phyloP scores from a whole-genome alignment of 2,888 invertebrate genomes.

The Papilio protenor region DNA sequence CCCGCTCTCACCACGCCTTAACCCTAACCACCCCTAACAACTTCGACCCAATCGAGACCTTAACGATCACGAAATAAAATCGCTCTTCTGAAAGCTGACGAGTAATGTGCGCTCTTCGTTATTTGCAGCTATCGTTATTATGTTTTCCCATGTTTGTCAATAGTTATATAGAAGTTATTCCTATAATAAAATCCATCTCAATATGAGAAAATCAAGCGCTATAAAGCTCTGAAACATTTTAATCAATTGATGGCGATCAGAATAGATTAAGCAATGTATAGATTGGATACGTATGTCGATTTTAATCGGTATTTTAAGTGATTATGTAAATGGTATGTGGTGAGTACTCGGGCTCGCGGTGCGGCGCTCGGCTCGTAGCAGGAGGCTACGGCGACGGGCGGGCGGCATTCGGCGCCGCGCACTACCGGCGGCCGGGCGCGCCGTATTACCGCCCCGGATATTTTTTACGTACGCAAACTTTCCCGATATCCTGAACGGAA shows the following conservation, averaged over 20 bases:
- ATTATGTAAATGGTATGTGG: conserved; percentile 63
- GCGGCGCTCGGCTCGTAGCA: conserved; percentile 51
- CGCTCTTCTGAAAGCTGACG: conserved; percentile 59
- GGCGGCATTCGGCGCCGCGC: conserved; percentile 83
- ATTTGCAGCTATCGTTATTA: conserved; percentile 55
- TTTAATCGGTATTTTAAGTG: conserved; percentile 58
- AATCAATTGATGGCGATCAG: not conserved
- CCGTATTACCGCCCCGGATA: conserved; percentile 72
- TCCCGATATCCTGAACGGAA: conserved; percentile 81
- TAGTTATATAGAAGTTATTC: conserved; percentile 38
- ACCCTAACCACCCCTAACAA: conserved; percentile 81
- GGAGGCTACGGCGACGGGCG: conserved; percentile 64
- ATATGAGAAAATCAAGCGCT: not conserved
- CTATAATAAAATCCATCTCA: conserved; percentile 16
- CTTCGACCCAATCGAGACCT: conserved; percentile 75
- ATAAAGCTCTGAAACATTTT: not conserved
- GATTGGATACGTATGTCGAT: conserved; percentile 20
- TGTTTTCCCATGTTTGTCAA: conserved; percentile 59
- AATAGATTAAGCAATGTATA: not conserved
- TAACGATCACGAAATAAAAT: conserved; percentile 73
- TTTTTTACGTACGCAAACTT: conserved; percentile 77
- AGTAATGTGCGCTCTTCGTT: conserved; percentile 52
- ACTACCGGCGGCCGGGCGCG: conserved; percentile 82
- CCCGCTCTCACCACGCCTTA: conserved; percentile 67
- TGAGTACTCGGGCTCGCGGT: conserved; percentile 55